Base-by-base conservation (phyloP, 2,888 invertebrate species). In the Tiliacea aurago region DNA sequence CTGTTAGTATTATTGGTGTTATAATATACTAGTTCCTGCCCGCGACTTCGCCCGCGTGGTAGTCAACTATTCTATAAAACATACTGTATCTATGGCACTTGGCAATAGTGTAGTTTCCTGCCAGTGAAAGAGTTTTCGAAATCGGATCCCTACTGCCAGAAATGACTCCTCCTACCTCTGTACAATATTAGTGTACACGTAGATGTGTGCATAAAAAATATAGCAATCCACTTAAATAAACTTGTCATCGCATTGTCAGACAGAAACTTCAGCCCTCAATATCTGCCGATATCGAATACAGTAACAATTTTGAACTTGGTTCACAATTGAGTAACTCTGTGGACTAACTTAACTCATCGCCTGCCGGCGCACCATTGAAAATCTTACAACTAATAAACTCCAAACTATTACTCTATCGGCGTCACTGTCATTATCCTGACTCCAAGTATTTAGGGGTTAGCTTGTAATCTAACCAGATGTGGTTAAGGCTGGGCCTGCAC, bases 371-470 rank as follows among this genome's bases (percentile, higher is more conserved):
- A 33, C 73, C 58, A 83, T 83, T 78, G 80, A 83, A 73, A 80
- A 83, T 78, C 83, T 83, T 73, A 55, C 62, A 73, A 78, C 79
- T 83, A 79, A 80, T 83, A 80, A 80, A 80, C 73, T 80, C 37
- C 47, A 61, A 80, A 82, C 83, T 83, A 68, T 53, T 66, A 45
- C 56, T 70, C 45, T 51, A 83, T 80, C 49, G 53, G 45, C 69
- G 68, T 62, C 61, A 70, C 70, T 70, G 75, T 74, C 59, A 78
- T 72, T 78, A 61, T 56, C 43, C n/a, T 45, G 55, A n/a, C 55
- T 11, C 23, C 37, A 59, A 77, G 51, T 65, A 61, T 72, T 45
- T 33, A 23, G 49, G 28, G 43, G 67, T 53, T 64, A 45, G 2
- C 58, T 79, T 73, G 73, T 73, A 59, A 73, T 78, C 2, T 70